These are phyloP conservation scores for Pleuronectes platessa DNA, from an alignment of 2,113 vertebrate species.

Conservation along the genomic window DNA sequence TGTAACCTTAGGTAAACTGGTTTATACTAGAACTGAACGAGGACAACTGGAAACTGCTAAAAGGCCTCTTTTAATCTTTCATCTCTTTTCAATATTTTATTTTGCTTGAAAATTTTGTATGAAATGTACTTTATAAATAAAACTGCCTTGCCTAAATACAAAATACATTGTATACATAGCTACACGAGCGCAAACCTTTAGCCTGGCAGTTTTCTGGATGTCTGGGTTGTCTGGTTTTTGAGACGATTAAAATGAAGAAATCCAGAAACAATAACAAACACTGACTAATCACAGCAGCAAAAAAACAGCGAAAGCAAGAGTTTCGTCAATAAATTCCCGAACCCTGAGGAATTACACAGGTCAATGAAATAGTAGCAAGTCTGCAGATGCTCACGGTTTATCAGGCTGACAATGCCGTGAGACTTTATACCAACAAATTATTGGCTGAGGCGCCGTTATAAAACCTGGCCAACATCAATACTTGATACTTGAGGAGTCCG, in stretches of 20 bases:
- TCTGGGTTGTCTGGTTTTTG: neutral
- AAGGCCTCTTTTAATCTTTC: too few species aligned
- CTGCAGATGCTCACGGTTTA: neutral
- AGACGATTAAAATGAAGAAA: neutral
- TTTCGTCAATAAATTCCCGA: neutral
- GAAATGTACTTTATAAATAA: too few species aligned
- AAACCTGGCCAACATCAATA: constrained; percentile 43
- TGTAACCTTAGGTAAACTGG: too few species aligned
- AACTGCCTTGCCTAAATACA: neutral
- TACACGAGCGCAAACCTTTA: neutral
- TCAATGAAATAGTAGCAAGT: constrained; percentile 19
- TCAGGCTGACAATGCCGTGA: neutral
- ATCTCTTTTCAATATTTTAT: too few species aligned
- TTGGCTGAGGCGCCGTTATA: constrained; percentile 17
- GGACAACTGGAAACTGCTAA: too few species aligned
- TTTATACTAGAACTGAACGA: too few species aligned
- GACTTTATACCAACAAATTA: constrained; percentile 29
- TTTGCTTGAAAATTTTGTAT: too few species aligned
- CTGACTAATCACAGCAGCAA: neutral
- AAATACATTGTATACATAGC: neutral
- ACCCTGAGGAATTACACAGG: neutral
- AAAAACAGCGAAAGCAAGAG: neutral
- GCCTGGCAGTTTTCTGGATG: too few species aligned
- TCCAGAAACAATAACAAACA: neutral
- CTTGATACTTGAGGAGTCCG: constrained; percentile 19